phyloP scores from a whole-genome alignment of 2,888 invertebrate species.

The Eustalomyia histrio region DNA sequence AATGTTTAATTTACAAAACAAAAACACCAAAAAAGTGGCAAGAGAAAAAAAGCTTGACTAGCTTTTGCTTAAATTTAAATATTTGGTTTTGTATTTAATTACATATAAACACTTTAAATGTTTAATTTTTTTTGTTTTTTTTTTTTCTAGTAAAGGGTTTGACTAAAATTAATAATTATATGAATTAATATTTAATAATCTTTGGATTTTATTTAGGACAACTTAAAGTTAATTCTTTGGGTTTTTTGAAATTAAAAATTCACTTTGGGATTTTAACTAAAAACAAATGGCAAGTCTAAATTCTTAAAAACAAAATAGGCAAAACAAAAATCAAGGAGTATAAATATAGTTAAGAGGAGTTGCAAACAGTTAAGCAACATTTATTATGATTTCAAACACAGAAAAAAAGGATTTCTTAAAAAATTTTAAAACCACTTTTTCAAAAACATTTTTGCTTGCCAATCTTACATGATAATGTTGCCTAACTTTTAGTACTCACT shows the following conservation, averaged over 20 bases:
- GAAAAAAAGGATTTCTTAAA: background rate
- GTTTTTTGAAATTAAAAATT: slow-evolving; percentile 24
- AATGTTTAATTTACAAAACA: slow-evolving; percentile 22
- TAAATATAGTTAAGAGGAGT: background rate
- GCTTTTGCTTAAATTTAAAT: slow-evolving; percentile 11
- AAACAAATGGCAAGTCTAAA: slow-evolving; percentile 56
- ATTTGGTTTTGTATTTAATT: background rate
- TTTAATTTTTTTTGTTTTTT: slow-evolving; percentile 16
- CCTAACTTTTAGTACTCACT: background rate
- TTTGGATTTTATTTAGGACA: slow-evolving; percentile 60
- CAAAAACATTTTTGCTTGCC: too few species aligned
- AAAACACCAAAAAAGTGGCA: background rate
- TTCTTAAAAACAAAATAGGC: slow-evolving; percentile 1
- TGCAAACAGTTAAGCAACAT: background rate
- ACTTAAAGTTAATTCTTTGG: slow-evolving; percentile 59
- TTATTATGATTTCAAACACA: background rate
- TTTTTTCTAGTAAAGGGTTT: slow-evolving; percentile 26
- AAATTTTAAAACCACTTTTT: too few species aligned
- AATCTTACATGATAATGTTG: too few species aligned
- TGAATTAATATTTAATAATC: slow-evolving; percentile 40
- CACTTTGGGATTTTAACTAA: slow-evolving; percentile 29
- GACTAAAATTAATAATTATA: slow-evolving; percentile 21
- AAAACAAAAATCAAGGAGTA: slow-evolving; percentile 2
- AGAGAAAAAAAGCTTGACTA: slow-evolving; percentile 24
- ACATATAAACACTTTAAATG: slow-evolving; percentile 42